These are phyloP conservation scores for Pseudomyrmex gracilis DNA, from an alignment of 1,140 invertebrate genomes.

Conservation along the genomic window DNA sequence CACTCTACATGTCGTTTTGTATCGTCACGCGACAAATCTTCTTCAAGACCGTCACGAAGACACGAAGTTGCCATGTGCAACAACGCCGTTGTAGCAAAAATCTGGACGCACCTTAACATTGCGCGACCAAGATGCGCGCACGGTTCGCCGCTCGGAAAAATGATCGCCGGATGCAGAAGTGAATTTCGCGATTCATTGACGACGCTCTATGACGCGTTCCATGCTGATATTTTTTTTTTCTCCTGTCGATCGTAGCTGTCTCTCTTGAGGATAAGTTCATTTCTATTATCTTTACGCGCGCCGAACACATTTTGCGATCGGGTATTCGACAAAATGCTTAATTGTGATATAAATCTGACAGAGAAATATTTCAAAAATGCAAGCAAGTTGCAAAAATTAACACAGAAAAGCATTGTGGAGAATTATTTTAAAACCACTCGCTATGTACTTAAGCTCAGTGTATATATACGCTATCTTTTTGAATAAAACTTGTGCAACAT, in stretches of 20 bases:
- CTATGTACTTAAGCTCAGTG: too few relatives aligned
- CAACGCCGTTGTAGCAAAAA: not conserved
- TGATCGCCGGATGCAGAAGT: conserved; percentile 9
- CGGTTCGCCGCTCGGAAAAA: not conserved
- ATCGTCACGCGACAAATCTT: too few relatives aligned
- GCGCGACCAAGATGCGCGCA: not conserved
- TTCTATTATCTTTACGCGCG: too few relatives aligned
- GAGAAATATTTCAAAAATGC: too few relatives aligned
- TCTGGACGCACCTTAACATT: not conserved
- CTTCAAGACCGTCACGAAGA: too few relatives aligned
- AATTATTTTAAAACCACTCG: too few relatives aligned
- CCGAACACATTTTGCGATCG: too few relatives aligned
- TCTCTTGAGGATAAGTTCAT: not conserved
- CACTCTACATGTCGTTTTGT: too few relatives aligned
- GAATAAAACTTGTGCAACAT: conserved; percentile 20
- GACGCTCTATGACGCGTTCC: not conserved
- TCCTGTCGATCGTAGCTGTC: not conserved
- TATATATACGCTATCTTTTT: not conserved
- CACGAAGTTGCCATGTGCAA: not conserved
- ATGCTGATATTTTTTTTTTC: not conserved
- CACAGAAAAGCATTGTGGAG: too few relatives aligned
- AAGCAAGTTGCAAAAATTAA: too few relatives aligned
- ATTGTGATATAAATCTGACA: too few relatives aligned
- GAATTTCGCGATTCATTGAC: conserved; percentile 12
- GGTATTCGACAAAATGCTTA: too few relatives aligned